phyloP scores from a whole-genome alignment of 2,797 vertebrate species.

The Coracias cyanogaster region DNA sequence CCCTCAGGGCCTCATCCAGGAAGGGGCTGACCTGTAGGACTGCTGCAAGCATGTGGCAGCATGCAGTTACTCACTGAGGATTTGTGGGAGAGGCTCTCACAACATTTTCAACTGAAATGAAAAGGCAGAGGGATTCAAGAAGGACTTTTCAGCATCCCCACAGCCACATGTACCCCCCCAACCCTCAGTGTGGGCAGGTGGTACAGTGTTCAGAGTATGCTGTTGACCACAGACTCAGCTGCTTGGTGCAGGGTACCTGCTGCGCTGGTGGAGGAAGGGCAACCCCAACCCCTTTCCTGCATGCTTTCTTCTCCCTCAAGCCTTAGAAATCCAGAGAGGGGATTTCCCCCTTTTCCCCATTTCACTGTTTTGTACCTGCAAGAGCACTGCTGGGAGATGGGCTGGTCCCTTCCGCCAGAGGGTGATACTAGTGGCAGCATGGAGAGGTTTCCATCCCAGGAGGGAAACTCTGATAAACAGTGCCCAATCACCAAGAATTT shows the following conservation, averaged over 20 bases:
- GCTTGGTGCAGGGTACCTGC: neutral
- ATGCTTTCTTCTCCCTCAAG: neutral
- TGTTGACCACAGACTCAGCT: neutral
- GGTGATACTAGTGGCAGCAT: neutral
- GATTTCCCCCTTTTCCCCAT: neutral
- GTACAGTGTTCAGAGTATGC: neutral
- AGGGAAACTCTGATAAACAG: neutral
- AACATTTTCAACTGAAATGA: neutral
- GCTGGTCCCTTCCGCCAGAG: neutral
- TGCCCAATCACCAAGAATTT: neutral
- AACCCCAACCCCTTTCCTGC: neutral
- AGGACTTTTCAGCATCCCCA: neutral
- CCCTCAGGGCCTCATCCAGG: neutral
- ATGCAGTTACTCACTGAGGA: fast-evolving
- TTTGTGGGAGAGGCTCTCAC: neutral
- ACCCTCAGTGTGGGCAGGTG: fast-evolving
- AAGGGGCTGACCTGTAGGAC: neutral
- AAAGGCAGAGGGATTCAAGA: neutral
- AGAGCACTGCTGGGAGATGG: neutral
- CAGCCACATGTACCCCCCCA: neutral
- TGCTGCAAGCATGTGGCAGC: fast-evolving
- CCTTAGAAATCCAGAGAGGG: neutral
- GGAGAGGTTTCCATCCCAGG: neutral
- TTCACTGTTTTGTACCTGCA: fast-evolving
- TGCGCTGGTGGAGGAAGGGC: fast-evolving